These are phyloP conservation scores for Empidonax alnorum DNA, from an alignment of 2,113 vertebrate genomes.

Conservation along the genomic window DNA sequence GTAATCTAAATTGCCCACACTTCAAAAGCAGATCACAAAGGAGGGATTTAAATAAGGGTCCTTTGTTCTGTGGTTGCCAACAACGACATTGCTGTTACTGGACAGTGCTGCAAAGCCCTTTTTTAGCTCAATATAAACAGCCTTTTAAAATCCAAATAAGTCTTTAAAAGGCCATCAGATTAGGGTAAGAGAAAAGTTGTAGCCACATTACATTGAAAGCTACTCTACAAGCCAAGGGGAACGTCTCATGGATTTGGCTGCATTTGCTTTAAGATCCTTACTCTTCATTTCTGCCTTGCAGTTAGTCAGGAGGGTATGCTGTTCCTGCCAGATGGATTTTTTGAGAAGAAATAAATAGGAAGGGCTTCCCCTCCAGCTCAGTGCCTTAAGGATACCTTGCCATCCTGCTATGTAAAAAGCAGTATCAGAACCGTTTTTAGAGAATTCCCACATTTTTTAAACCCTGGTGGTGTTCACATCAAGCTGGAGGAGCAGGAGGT, in stretches of 20 bases:
- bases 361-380: background rate
- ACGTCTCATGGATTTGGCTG: background rate
- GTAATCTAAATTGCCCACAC: constrained; percentile 19
- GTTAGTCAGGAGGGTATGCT: background rate
- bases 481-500: background rate
- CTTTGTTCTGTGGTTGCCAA: background rate
- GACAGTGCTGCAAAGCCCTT: background rate
- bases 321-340: background rate
- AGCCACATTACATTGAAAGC: background rate
- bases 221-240: background rate
- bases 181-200: background rate
- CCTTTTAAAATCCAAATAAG: background rate
- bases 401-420: background rate
- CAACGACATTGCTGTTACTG: background rate
- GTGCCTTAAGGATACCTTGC: background rate
- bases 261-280: background rate
- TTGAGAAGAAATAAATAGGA: background rate
- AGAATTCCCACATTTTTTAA: background rate
- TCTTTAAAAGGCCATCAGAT: constrained; percentile 19
- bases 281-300: background rate
- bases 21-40: constrained; percentile 21
- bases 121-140: constrained; percentile 10
- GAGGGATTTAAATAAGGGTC: constrained; percentile 7
- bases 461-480: background rate
- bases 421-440: background rate